Conservation (phyloP, 2,113 vertebrate genomes). For the Ramphastos sulfuratus region DNA sequence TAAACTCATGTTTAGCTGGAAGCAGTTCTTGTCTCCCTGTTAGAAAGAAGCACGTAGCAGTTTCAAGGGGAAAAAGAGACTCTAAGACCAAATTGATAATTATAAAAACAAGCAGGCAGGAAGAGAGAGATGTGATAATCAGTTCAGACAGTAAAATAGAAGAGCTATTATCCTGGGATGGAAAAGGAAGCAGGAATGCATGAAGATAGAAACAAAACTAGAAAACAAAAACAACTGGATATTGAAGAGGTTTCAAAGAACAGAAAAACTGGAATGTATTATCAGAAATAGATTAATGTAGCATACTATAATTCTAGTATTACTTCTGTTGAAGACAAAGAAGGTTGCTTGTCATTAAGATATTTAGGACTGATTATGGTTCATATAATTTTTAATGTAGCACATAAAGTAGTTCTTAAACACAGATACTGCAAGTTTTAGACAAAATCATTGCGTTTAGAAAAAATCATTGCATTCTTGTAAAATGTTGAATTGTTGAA, state of each 20-base stretch:
- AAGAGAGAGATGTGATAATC: conserved; percentile 29
- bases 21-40: conserved; percentile 1
- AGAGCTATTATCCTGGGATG: neutral
- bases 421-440: neutral
- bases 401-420: neutral
- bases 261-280: neutral
- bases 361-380: neutral
- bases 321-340: neutral
- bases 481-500: neutral
- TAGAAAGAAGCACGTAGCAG: neutral
- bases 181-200: neutral
- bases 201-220: neutral
- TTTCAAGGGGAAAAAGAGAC: neutral
- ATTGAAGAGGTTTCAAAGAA: neutral
- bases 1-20: neutral
- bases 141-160: conserved; percentile 38
- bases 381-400: neutral
- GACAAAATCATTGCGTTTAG: neutral
- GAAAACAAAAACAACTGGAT: neutral
- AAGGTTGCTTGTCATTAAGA: neutral
- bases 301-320: neutral
- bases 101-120: neutral
- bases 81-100: conserved; percentile 18
- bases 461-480: neutral
- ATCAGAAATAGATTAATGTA: neutral